Evolutionary conservation across 64 coral and sea anemone species (phyloP).

Genomic region (Astreopora myriophthalma): DNA sequence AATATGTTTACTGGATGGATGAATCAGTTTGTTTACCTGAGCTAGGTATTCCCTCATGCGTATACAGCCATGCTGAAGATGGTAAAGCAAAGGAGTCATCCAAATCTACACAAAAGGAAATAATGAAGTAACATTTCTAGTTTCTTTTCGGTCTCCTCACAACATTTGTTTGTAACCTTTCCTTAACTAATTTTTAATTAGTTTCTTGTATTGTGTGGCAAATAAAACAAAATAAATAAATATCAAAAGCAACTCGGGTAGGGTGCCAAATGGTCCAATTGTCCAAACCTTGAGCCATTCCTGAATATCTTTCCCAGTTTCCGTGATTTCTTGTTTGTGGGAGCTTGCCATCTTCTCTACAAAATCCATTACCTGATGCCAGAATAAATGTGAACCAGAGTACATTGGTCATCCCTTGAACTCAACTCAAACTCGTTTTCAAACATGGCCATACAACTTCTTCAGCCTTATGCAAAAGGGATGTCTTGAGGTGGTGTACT

Average conservation of each 20-base stretch:
- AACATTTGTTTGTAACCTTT: too few species aligned
- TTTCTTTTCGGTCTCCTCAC: too few species aligned
- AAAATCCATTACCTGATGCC: constrained; percentile 83
- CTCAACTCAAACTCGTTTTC: too few species aligned
- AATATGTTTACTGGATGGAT: neutral
- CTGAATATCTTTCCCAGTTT: constrained; percentile 36
- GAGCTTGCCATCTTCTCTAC: constrained; percentile 63
- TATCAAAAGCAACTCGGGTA: neutral
- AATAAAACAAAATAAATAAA: too few species aligned
- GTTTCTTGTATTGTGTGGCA: too few species aligned
- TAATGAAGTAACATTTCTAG: neutral
- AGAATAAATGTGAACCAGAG: neutral
- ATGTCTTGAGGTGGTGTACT: too few species aligned
- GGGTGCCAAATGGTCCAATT: neutral
- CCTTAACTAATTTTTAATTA: too few species aligned
- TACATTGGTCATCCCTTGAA: too few species aligned
- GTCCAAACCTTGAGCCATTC: constrained; percentile 76
- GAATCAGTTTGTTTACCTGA: neutral
- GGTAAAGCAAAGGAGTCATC: constrained; percentile 38
- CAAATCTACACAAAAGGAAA: constrained; percentile 31
- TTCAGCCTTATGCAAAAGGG: too few species aligned
- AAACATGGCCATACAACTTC: too few species aligned
- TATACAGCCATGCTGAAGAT: neutral
- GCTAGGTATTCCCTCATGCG: constrained; percentile 21
- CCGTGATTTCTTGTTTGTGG: constrained; percentile 78